Conservation (phyloP, 2,888 invertebrate genomes). For the Pelosia muscerda region DNA sequence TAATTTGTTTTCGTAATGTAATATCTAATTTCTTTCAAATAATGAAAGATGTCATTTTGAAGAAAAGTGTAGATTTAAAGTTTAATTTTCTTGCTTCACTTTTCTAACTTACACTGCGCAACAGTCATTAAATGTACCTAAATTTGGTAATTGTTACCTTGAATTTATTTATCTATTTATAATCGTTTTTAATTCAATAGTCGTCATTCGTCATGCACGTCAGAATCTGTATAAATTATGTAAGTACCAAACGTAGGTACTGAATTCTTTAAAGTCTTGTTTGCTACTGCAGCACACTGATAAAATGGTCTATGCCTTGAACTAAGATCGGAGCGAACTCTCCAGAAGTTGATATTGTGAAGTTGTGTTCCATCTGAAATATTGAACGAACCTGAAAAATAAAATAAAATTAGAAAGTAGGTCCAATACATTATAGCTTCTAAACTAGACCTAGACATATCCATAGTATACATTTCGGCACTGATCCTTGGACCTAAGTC, state of each 20-base stretch:
- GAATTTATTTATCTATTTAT: not conserved
- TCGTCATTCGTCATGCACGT: not conserved
- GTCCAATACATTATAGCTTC: not conserved
- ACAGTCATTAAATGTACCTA: not conserved
- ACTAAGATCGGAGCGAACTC: constrained; percentile 20
- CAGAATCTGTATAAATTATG: not conserved
- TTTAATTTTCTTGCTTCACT: not conserved
- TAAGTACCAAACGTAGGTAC: not conserved
- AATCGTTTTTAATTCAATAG: not conserved
- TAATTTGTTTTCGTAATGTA: too few relatives aligned
- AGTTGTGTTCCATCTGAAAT: constrained; percentile 60
- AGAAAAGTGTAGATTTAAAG: not conserved
- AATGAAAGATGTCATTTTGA: too few relatives aligned
- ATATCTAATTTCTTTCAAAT: too few relatives aligned
- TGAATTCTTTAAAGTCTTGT: not conserved
- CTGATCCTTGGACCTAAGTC: too few relatives aligned
- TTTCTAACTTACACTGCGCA: too few relatives aligned
- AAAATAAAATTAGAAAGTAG: not conserved
- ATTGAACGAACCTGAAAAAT: constrained; percentile 67
- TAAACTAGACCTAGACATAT: not conserved
- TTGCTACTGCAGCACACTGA: not conserved
- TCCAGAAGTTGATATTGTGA: constrained; percentile 57
- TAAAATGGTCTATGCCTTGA: not conserved
- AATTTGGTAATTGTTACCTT: not conserved
- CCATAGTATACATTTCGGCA: too few relatives aligned